Percentiles rank a stretch among this genome's conserved stretches.
These are phyloP conservation scores for Neodiprion lecontei DNA, from an alignment of 1,140 invertebrate species.

Conservation along the genomic window DNA sequence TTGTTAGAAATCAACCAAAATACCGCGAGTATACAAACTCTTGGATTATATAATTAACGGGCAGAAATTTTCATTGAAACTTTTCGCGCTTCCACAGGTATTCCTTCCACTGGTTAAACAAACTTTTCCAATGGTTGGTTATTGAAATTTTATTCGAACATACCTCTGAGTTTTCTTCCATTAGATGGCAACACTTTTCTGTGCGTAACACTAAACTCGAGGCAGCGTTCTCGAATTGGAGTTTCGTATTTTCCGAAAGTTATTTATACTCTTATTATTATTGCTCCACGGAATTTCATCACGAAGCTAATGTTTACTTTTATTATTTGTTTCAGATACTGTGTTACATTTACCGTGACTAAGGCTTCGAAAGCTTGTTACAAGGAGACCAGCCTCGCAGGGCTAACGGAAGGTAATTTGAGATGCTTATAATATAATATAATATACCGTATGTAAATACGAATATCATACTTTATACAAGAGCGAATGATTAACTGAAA, in stretches of 20 bases:
- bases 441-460: too few relatives aligned
- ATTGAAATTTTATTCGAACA: not conserved
- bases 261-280: not conserved
- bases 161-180: not conserved
- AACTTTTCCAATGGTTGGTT: not conserved
- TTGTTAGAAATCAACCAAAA: too few relatives aligned
- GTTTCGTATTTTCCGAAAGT: not conserved
- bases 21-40: too few relatives aligned
- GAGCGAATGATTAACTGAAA: too few relatives aligned
- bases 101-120: not conserved
- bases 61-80: not conserved
- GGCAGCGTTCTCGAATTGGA: not conserved
- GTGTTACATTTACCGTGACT: conserved; percentile 80
- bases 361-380: conserved; percentile 83
- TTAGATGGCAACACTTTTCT: not conserved
- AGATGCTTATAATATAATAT: too few relatives aligned
- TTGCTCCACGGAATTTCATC: not conserved
- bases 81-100: not conserved
- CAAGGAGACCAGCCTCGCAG: conserved; percentile 72
- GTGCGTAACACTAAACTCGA: not conserved
- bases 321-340: conserved; percentile 73
- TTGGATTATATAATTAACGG: too few relatives aligned
- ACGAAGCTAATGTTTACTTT: not conserved
- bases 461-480: too few relatives aligned
- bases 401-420: conserved; percentile 74